Conservation (phyloP, 2,797 vertebrate genomes). For the Apodemus agrarius region DNA sequence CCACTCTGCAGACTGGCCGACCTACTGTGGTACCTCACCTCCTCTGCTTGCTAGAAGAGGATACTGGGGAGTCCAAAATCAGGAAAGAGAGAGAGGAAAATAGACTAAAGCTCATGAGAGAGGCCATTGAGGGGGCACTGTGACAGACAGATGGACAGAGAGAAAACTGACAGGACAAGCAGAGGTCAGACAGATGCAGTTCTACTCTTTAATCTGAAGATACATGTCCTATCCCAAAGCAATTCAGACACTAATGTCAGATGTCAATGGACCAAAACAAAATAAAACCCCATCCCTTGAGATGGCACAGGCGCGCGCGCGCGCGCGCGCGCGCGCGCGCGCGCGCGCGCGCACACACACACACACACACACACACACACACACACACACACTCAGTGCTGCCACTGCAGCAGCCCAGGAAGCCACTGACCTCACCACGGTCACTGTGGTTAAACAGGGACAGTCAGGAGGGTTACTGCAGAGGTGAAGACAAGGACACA, state of each 20-base stretch:
- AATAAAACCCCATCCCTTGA: neutral
- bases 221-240: neutral
- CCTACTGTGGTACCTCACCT: neutral
- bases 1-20: accelerated
- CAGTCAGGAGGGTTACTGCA: neutral
- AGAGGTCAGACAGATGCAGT: neutral
- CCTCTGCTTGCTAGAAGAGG: neutral
- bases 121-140: accelerated
- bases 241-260: neutral
- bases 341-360: too few relatives aligned
- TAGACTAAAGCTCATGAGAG: neutral
- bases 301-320: accelerated
- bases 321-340: too few relatives aligned
- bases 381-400: accelerated
- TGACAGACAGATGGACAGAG: neutral
- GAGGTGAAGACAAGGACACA: conserved; percentile 47
- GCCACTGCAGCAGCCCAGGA: neutral
- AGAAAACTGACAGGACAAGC: neutral
- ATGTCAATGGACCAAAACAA: neutral
- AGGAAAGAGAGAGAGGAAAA: neutral
- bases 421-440: neutral
- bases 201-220: neutral
- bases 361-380: too few relatives aligned
- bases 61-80: neutral
- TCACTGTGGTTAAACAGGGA: neutral